Evolutionary conservation across 53 echinoderm and acorn worm species (phyloP).

Genomic region (Zoroaster sp.): DNA sequence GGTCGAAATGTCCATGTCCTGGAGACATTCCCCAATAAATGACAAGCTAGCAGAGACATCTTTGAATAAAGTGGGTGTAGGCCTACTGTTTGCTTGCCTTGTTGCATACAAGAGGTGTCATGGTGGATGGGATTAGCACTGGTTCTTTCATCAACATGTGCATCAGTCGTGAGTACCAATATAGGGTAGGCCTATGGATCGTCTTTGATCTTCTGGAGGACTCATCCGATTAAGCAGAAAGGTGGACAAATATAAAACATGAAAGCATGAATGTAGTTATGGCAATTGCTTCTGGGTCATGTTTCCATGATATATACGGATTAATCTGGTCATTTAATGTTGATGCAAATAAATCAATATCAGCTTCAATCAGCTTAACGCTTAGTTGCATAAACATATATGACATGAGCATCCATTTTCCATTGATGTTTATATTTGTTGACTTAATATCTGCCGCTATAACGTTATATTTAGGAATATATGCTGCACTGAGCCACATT

Average conservation of each 20-base stretch:
- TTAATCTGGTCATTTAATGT: conserved; percentile 54
- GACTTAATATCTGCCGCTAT: conserved; percentile 42
- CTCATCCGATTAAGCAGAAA: conserved; percentile 24
- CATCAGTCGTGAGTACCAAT: conserved; percentile 34
- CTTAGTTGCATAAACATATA: neutral
- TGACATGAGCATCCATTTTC: conserved; percentile 57
- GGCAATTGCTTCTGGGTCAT: conserved; percentile 49
- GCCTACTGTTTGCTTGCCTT: too few relatives aligned
- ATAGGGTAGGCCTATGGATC: conserved; percentile 45
- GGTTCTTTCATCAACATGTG: conserved; percentile 12
- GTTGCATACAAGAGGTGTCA: too few relatives aligned
- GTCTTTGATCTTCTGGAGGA: neutral
- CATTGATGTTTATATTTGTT: conserved; percentile 24
- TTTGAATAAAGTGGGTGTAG: neutral
- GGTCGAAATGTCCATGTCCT: neutral
- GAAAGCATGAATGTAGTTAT: neutral
- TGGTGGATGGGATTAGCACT: conserved; percentile 25
- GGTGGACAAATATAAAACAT: conserved; percentile 44
- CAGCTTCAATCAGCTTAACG: conserved; percentile 14
- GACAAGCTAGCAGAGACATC: neutral
- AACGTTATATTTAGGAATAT: conserved; percentile 44
- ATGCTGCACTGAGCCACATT: conserved; percentile 50
- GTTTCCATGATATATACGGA: conserved; percentile 55
- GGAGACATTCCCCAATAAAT: neutral
- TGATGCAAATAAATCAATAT: too few relatives aligned